Evolutionary conservation across 2,113 vertebrate genomes (phyloP).

Genomic region (Emydocephalus ijimae): DNA sequence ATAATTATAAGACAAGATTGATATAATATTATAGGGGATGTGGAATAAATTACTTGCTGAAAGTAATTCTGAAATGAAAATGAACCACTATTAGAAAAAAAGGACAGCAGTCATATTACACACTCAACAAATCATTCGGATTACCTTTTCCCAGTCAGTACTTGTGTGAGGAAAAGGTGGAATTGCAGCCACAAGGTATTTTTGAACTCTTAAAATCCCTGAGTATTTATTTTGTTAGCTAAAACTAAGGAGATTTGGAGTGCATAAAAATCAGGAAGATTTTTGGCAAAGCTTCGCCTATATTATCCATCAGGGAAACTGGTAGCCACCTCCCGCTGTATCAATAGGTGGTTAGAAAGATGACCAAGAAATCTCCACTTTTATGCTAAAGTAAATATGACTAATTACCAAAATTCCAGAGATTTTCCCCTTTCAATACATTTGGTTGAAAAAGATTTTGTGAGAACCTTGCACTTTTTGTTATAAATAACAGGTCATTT

Average conservation of each 20-base stretch:
- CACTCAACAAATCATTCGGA: no score
- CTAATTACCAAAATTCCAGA: background rate
- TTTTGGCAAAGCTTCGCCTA: background rate
- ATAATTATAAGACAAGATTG: background rate
- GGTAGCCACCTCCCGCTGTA: background rate
- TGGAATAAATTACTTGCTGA: background rate
- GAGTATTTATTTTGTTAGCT: background rate
- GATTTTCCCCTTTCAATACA: background rate
- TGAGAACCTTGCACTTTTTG: background rate
- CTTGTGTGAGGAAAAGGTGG: background rate
- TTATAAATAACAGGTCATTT: background rate
- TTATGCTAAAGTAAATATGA: background rate
- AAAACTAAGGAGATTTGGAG: background rate
- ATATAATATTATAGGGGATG: background rate
- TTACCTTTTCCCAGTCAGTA: no score
- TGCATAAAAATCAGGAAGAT: background rate
- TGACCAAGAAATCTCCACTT: background rate
- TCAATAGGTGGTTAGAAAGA: background rate
- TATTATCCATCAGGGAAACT: background rate
- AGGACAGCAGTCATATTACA: background rate
- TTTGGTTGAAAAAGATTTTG: background rate
- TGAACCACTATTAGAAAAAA: background rate
- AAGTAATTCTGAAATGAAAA: background rate
- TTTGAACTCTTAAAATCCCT: background rate
- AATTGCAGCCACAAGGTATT: background rate